Evolutionary conservation across 1,140 invertebrate genomes (phyloP), one percentile per base, ranked within the genome.

Genomic region (Platyura marginata): DNA sequence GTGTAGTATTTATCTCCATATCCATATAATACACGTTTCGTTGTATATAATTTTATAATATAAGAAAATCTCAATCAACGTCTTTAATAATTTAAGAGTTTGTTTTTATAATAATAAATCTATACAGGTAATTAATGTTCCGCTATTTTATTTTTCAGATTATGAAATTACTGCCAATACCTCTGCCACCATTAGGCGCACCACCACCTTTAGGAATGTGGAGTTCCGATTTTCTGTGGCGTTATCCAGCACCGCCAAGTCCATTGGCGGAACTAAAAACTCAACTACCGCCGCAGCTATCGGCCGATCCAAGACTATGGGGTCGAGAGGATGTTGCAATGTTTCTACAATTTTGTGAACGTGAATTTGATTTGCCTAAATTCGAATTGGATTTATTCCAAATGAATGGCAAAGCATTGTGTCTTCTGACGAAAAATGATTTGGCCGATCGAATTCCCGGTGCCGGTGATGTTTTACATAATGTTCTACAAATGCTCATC

Each of bases 341-440:
- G 18, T 95, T 94, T 65, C 64, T 96, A 21, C 77, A 82, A 50
- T 94, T 90, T 80, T 89, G 89, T 46, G 84, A 91, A 59, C 70
- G 84, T 34, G 90, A 94, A 63, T 95, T 90, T 57, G 89, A 93
- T 55, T 65, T 96, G 42, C 87, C 89, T 15, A 74, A 79, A 44
- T 82, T 95, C 52, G 85, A 93, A 56, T 80, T 88, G 71, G 88
- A 93, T 53, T 77, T 88, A 65, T 94, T 96, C 62, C 88, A 92
- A 68, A 93, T 96, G 88, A 96, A 96, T 62, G 92, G 91, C 77
- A 93, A 93, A 66, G 90, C 89, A 1, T 60, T 94, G 42, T 92
- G 88, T 57, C 66, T 96, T 29, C 63, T 94, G 43, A 92, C 83
- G 16, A 84, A 92, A 58, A 76, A 75, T 3, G 90, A 95, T 63